Conservation (phyloP, 2,888 invertebrate genomes). For the Lagria hirta region DNA sequence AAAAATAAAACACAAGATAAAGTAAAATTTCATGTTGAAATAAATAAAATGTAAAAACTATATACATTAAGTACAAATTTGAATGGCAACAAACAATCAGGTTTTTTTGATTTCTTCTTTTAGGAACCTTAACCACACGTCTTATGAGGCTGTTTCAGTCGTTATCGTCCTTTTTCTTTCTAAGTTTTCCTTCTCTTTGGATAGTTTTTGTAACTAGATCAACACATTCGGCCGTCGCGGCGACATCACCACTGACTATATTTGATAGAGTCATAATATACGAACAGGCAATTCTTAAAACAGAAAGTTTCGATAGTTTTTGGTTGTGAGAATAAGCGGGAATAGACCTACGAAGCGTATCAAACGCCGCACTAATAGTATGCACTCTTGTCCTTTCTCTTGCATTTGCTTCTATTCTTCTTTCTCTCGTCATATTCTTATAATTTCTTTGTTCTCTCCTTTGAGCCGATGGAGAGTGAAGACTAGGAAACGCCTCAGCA, state of each 20-base stretch:
- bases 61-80: constrained; percentile 23
- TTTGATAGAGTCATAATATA: constrained; percentile 87
- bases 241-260: constrained; percentile 69
- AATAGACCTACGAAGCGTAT: constrained; percentile 79
- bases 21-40: constrained; percentile 14
- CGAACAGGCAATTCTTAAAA: constrained; percentile 88
- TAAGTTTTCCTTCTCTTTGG: constrained; percentile 86
- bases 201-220: constrained; percentile 89
- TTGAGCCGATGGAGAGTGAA: constrained; percentile 26
- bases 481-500: constrained; percentile 44
- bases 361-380: constrained; percentile 94
- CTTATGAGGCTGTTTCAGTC: constrained; percentile 36
- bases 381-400: constrained; percentile 90
- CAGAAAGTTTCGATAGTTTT: constrained; percentile 90
- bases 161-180: constrained; percentile 79
- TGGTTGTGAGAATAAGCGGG: constrained; percentile 92
- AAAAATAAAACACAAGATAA: constrained; percentile 10
- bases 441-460: constrained; percentile 77
- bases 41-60: constrained; percentile 21
- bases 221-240: constrained; percentile 74
- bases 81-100: constrained; percentile 18
- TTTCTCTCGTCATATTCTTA: constrained; percentile 92
- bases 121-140: constrained; percentile 15
- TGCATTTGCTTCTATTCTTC: constrained; percentile 92
- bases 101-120: constrained; percentile 7